These are phyloP conservation scores for Stictocephala bisonia DNA, from an alignment of 2,888 invertebrate genomes.

Conservation along the genomic window DNA sequence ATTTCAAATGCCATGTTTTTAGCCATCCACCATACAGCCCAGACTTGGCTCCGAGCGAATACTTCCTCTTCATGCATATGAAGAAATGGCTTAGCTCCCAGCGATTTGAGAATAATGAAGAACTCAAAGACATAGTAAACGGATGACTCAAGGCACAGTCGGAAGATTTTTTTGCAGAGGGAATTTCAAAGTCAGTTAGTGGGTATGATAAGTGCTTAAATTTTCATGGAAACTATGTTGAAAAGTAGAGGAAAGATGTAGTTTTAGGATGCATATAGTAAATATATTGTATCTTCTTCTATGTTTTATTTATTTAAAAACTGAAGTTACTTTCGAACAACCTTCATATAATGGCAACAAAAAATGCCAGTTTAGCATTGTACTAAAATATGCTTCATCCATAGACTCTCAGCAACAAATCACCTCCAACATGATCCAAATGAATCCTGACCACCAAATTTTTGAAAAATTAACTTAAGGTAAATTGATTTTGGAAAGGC, in stretches of 20 bases:
- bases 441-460: no score
- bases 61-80: neutral
- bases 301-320: neutral
- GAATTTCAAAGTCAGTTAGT: neutral
- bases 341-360: no score
- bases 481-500: no score
- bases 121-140: neutral
- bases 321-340: slow-evolving; percentile 18
- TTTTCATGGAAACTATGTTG: neutral
- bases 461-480: no score
- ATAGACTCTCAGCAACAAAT: no score
- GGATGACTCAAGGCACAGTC: slow-evolving; percentile 2
- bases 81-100: neutral
- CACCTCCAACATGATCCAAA: no score
- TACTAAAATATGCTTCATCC: no score
- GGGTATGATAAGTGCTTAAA: neutral
- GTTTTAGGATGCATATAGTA: neutral
- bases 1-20: neutral
- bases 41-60: slow-evolving; percentile 6
- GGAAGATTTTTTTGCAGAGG: neutral
- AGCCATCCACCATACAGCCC: neutral
- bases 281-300: neutral
- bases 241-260: neutral
- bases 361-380: no score
- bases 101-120: neutral